These are phyloP conservation scores for Falco punctatus DNA, from an alignment of 2,113 vertebrate genomes.

Conservation along the genomic window DNA sequence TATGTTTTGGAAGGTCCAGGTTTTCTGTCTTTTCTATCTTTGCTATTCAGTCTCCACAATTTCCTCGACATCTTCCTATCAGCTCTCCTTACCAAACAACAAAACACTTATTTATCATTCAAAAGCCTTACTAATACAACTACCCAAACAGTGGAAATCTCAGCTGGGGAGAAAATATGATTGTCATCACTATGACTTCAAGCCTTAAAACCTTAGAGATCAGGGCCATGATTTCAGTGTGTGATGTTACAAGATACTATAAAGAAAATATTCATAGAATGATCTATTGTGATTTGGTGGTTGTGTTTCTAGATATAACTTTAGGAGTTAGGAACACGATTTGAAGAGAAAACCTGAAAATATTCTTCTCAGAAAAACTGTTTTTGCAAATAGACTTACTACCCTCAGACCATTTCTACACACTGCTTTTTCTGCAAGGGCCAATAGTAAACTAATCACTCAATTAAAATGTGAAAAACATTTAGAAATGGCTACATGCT, in stretches of 20 bases:
- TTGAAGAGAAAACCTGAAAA: not conserved
- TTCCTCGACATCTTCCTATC: not conserved
- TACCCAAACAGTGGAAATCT: not conserved
- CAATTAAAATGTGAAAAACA: not conserved
- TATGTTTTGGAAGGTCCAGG: not conserved
- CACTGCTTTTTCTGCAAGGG: not conserved
- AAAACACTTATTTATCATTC: not conserved
- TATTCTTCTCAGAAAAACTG: not conserved
- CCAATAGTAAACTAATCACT: not conserved
- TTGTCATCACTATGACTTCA: not conserved
- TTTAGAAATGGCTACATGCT: not conserved
- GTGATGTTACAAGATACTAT: not conserved
- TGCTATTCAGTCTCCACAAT: not conserved
- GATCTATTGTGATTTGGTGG: not conserved
- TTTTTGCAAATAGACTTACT: not conserved
- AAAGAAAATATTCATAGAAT: not conserved
- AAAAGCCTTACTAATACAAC: not conserved
- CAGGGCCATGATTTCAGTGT: not conserved
- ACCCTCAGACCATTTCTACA: not conserved
- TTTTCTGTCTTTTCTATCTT: not conserved
- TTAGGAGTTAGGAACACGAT: not conserved
- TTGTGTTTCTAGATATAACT: not conserved
- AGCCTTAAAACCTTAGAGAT: not conserved
- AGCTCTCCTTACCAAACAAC: not conserved
- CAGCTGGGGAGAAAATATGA: not conserved